Evolutionary conservation across 2,113 vertebrate genomes (phyloP).

Genomic region (Anolis sagrei): DNA sequence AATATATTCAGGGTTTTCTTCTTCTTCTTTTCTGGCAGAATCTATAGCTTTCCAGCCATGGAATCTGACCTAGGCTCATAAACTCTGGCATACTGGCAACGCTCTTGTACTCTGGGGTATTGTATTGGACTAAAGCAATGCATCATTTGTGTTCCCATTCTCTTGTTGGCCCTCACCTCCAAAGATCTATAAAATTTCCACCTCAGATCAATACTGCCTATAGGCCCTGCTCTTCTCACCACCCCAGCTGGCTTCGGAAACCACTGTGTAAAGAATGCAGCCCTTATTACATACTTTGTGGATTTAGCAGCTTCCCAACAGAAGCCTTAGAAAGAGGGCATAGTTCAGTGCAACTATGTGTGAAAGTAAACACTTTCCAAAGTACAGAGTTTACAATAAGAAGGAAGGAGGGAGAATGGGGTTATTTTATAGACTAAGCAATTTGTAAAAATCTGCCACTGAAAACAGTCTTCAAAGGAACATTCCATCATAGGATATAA

Average conservation of each 20-base stretch:
- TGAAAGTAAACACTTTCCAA: constrained; percentile 38
- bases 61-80: constrained; percentile 76
- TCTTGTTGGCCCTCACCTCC: constrained; percentile 57
- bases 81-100: constrained; percentile 76
- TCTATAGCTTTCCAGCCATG: constrained; percentile 68
- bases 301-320: constrained; percentile 37
- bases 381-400: constrained; percentile 38
- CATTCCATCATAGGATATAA: constrained; percentile 36
- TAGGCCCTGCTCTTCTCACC: constrained; percentile 34
- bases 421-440: not conserved
- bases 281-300: constrained; percentile 35
- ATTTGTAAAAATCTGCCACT: constrained; percentile 16
- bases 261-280: constrained; percentile 13
- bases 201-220: constrained; percentile 44
- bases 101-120: constrained; percentile 63
- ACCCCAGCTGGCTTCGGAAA: constrained; percentile 38
- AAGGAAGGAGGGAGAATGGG: constrained; percentile 1
- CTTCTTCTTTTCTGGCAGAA: constrained; percentile 71
- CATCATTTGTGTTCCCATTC: constrained; percentile 67
- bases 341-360: constrained; percentile 17
- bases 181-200: constrained; percentile 55
- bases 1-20: constrained; percentile 54
- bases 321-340: constrained; percentile 13
- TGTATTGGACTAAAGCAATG: constrained; percentile 74
- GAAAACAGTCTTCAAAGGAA: constrained; percentile 41